Evolutionary conservation across 1,140 invertebrate genomes (phyloP).

Genomic region (Musca vetustissima): DNA sequence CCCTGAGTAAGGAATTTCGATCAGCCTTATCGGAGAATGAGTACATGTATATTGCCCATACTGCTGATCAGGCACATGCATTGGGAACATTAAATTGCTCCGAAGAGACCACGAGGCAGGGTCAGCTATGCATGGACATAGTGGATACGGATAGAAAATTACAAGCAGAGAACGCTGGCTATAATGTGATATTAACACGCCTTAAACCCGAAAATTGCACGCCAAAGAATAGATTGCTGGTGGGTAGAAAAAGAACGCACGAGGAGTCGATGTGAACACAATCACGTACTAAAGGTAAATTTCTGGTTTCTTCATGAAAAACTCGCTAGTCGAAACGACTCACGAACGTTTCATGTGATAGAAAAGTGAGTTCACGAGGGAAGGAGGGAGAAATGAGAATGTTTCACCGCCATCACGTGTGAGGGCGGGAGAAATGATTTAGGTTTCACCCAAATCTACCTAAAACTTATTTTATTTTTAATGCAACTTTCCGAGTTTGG

Average conservation of each 20-base stretch:
- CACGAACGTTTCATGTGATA: too few relatives aligned
- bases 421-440: too few relatives aligned
- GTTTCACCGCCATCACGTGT: too few relatives aligned
- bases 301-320: too few relatives aligned
- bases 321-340: too few relatives aligned
- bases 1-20: slow-evolving; percentile 64
- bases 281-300: too few relatives aligned
- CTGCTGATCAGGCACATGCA: slow-evolving; percentile 81
- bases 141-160: slow-evolving; percentile 84
- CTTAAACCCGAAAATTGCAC: slow-evolving; percentile 80
- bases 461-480: too few relatives aligned
- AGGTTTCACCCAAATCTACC: too few relatives aligned
- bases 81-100: slow-evolving; percentile 65
- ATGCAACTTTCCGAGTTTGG: too few relatives aligned
- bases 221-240: slow-evolving; percentile 90
- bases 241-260: slow-evolving; percentile 67
- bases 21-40: slow-evolving; percentile 61
- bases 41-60: slow-evolving; percentile 81
- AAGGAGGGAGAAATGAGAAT: too few relatives aligned
- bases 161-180: slow-evolving; percentile 73
- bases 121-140: slow-evolving; percentile 80
- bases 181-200: slow-evolving; percentile 73
- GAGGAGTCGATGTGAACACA: too few relatives aligned
- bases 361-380: too few relatives aligned
- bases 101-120: slow-evolving; percentile 67